Evolutionary conservation across 2,113 vertebrate genomes (phyloP), one percentile per base, ranked within the genome.

Genomic region (Electrona antarctica): DNA sequence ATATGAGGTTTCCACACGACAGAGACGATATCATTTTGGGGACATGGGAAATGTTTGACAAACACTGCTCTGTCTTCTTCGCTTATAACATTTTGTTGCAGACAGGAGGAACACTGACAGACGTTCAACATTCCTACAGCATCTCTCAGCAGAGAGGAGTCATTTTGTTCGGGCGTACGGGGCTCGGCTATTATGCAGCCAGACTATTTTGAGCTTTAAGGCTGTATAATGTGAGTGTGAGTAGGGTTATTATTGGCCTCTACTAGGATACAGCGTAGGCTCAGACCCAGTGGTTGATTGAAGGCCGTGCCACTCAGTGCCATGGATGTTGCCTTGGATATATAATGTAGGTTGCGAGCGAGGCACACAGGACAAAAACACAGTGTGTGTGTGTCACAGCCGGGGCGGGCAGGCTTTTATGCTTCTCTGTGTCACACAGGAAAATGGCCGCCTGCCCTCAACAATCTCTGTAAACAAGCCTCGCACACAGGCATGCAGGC

Each of bases 401-500:
- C 33, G 33, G 33, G 33, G 3, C 33, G 33, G 33, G 3, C 86
- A 72, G 11, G 46, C 61, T 63, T 73, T 64, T 52, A 68, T 15
- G 13, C 33, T 4, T 66, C 29, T 6, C 13, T 28, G 69, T 78
- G 68, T 71, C 11, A 29, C 59, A 59, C 55, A 14, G 60, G 59
- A 85, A 80, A 83, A 87, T 76, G 80, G 81, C 84, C 74, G 78
- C 82, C 71, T 4, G 33, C 33, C 33, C 33, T 41, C 33, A 41
- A 29, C 75, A 77, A 82, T 81, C 60, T 87, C 73, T 7, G 85
- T 85, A 90, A 90, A 89, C 87, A 90, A 86, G 88, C 66, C 79
- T 77, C 70, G 76, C 77, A 76, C 73, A 79, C 67, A 85, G 67
- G 69, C 86, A 86, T 83, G 82, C 82, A 79, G 73, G 71, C 84